phyloP scores from a whole-genome alignment of 2,797 vertebrate genomes.

The Brachyalestes nurse region DNA sequence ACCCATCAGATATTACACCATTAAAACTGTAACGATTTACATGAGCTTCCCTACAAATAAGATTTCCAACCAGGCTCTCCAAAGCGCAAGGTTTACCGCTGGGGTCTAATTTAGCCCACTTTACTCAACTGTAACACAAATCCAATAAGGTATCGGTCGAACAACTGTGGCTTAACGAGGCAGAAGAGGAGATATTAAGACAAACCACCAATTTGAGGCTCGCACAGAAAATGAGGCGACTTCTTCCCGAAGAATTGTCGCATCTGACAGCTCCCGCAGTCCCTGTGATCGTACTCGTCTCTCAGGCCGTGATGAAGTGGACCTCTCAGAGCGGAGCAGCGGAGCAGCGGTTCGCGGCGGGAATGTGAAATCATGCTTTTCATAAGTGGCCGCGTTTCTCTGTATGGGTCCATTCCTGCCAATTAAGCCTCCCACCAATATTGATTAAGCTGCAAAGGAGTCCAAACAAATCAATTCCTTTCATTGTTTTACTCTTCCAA shows the following conservation, averaged over 20 bases:
- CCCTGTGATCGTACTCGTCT: not conserved
- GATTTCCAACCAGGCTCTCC: not conserved
- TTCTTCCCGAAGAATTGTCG: no score
- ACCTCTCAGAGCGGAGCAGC: conserved; percentile 22
- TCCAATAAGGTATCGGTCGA: conserved; percentile 39
- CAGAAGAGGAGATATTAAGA: conserved; percentile 29
- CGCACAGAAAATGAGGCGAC: conserved; percentile 1
- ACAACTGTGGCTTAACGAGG: conserved; percentile 34
- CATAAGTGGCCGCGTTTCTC: conserved; percentile 33
- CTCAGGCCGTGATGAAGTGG: conserved; percentile 31
- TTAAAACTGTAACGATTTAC: not conserved
- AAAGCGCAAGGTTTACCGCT: not conserved
- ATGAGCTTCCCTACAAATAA: conserved; percentile 17
- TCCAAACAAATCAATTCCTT: conserved; percentile 51
- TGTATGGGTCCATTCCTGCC: conserved; percentile 41
- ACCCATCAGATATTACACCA: not conserved
- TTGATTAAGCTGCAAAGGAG: conserved; percentile 49
- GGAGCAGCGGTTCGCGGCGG: no score
- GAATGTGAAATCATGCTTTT: conserved; percentile 19
- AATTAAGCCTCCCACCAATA: conserved; percentile 57
- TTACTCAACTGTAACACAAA: conserved; percentile 39
- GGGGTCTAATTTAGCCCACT: conserved; percentile 43
- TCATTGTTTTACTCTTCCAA: conserved; percentile 56
- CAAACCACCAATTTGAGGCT: conserved; percentile 2
- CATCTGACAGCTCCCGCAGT: not conserved